Conservation (phyloP, 2,797 vertebrate species). For the Glyptemys insculpta region DNA sequence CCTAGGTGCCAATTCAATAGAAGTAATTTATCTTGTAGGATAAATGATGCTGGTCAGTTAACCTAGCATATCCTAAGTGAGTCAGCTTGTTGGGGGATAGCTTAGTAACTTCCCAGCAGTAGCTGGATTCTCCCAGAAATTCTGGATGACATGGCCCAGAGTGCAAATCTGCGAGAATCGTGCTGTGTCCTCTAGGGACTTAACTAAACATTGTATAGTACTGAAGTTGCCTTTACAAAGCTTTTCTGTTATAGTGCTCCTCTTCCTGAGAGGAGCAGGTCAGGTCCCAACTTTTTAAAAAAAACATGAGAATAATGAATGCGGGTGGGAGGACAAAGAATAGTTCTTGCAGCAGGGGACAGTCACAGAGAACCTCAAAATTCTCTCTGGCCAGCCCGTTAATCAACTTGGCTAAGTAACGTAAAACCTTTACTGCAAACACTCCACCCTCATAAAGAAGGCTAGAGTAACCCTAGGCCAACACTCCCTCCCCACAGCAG, state of each 20-base stretch:
- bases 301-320: background rate
- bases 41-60: constrained; percentile 77
- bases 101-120: constrained; percentile 52
- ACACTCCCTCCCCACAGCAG: background rate
- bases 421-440: background rate
- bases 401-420: background rate
- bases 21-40: constrained; percentile 77
- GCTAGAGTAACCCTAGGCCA: accelerated
- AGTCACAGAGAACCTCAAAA: background rate
- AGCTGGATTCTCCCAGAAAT: background rate
- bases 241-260: background rate
- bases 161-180: background rate
- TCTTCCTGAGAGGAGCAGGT: background rate
- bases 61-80: constrained; percentile 76
- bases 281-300: background rate
- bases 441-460: background rate
- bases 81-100: constrained; percentile 79
- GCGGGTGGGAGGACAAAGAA: background rate
- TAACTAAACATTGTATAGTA: background rate
- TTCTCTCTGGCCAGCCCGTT: background rate
- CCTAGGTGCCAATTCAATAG: constrained; percentile 68
- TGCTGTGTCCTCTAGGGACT: accelerated
- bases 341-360: background rate
- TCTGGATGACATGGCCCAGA: background rate
- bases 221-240: background rate